phyloP scores from a whole-genome alignment of 1,140 invertebrate genomes.

The Cydia pomonella region DNA sequence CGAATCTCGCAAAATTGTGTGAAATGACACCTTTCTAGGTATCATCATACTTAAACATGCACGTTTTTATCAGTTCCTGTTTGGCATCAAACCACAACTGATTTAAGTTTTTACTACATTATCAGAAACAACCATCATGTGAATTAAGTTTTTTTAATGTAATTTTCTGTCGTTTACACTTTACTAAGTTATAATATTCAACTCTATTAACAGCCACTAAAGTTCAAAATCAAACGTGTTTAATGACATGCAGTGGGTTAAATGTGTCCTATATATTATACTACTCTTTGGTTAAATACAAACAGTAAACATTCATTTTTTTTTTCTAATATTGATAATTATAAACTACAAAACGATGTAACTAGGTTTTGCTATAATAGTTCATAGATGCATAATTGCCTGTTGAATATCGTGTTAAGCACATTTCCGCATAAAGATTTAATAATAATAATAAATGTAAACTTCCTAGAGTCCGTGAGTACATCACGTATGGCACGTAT shows the following conservation, averaged over 20 bases:
- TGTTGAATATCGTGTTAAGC: neutral
- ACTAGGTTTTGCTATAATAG: too few relatives aligned
- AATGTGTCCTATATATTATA: too few relatives aligned
- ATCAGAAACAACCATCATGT: neutral
- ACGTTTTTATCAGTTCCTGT: constrained; percentile 11
- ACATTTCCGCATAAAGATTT: neutral
- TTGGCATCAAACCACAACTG: neutral
- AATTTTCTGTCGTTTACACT: neutral
- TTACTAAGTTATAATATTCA: too few relatives aligned
- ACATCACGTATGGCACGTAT: neutral
- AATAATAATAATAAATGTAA: neutral
- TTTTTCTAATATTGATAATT: too few relatives aligned
- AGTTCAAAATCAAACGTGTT: too few relatives aligned
- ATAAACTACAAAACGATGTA: too few relatives aligned
- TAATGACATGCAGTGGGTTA: too few relatives aligned
- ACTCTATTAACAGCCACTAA: too few relatives aligned
- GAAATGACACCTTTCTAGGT: too few relatives aligned
- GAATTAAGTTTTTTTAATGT: neutral
- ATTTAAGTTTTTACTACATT: neutral
- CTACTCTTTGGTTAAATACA: too few relatives aligned
- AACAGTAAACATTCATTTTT: too few relatives aligned
- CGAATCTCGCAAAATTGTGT: too few relatives aligned
- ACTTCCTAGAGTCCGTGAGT: neutral
- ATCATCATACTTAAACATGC: neutral
- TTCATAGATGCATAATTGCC: neutral